Evolutionary conservation across 92 coral and sea anemone species (phyloP), one percentile per base, ranked within the genome.

Genomic region (Ricordea florida): DNA sequence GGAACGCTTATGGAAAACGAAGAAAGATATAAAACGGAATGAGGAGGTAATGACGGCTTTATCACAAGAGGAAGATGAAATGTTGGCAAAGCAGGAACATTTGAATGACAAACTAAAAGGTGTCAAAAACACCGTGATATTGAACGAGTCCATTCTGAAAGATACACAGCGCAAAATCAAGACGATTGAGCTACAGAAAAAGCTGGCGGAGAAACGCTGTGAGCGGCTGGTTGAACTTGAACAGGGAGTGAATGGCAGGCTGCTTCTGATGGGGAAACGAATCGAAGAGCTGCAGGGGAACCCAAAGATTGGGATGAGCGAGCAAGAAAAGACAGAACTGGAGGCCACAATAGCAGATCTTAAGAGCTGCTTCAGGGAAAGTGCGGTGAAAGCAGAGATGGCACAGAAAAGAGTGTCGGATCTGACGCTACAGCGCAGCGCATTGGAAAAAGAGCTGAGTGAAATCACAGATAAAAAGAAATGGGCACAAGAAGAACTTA

Each of bases 401-500:
- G 86, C 86, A 15, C 76, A 79, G 35, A 63, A 78, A 50, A 79
- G 72, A 18, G 41, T 76, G 20, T 77, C 68, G 7, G 62, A 51
- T 33, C 64, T 85, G 23, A 58, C 40, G 11, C 15, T 23, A 43
- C 78, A 85, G 37, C 74, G 50, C 2, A 30, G 20, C 29, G 3
- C 40, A n/a, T 26, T 90, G 62, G 82, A 71, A 53, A 53, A 57
- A 21, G 82, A 71, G 48, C 18, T 82, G 38, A 74, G 82, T 9
- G 80, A 21, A 13, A 52, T 87, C 13, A 73, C 60, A 1, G 41
- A 46, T 5, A 65, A 67, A 16, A 69, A 77, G 29, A 10, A 33
- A 5, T 62, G 82, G 79, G 81, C 84, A 1, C 79, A 90, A 17
- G 80, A 57, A 3, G 96, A 76, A 52, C 74, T 90, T 55, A 56